Evolutionary conservation across 2,888 invertebrate species (phyloP).

Genomic region (Idaea aversata): DNA sequence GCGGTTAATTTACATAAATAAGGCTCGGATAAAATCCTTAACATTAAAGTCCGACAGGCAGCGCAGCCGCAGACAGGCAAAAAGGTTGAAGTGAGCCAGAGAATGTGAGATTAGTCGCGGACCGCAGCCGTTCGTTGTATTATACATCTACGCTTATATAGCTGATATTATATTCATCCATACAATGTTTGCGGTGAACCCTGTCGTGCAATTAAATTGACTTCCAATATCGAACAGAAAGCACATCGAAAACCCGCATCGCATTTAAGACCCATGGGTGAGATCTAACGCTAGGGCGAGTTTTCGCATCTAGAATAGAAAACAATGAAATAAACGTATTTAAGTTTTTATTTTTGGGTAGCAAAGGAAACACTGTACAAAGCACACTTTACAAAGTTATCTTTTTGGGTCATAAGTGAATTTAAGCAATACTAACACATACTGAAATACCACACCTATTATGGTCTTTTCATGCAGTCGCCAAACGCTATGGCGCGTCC

Average conservation of each 20-base stretch:
- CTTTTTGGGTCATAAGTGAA: no score
- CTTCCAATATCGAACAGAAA: not conserved
- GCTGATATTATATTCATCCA: not conserved
- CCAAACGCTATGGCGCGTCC: no score
- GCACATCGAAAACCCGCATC: not conserved
- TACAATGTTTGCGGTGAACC: slow-evolving; percentile 29
- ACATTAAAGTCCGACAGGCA: slow-evolving; percentile 27
- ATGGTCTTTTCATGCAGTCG: no score
- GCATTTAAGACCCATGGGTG: not conserved
- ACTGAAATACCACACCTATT: no score
- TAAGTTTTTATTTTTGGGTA: no score
- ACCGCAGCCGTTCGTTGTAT: slow-evolving; percentile 32
- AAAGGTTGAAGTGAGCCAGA: slow-evolving; percentile 53
- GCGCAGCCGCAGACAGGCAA: slow-evolving; percentile 52
- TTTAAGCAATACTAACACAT: no score
- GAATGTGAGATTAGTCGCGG: slow-evolving; percentile 53
- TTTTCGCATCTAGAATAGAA: no score
- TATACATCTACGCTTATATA: slow-evolving; percentile 50
- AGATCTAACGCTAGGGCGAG: no score
- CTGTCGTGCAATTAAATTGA: slow-evolving; percentile 3
- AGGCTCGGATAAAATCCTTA: slow-evolving; percentile 23
- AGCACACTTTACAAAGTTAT: no score
- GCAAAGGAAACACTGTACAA: no score
- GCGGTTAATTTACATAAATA: slow-evolving; percentile 15
- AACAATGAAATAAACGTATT: no score